Base-by-base conservation (phyloP, 2,113 vertebrate species). In the Rhinogobius similis region DNA sequence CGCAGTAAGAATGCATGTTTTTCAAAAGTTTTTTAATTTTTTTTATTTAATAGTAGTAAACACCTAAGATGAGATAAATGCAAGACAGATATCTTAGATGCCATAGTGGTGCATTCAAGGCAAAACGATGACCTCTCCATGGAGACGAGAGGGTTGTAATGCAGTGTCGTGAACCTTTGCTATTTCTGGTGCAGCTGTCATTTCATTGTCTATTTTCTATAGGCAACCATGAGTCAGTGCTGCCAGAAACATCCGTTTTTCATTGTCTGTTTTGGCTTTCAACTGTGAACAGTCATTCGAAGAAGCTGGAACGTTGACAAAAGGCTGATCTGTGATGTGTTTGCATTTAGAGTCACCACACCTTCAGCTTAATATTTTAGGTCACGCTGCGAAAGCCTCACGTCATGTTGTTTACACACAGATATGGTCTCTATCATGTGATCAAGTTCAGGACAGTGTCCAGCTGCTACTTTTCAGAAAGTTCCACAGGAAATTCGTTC, bases 321-420 rank as follows among this genome's bases (percentile, higher is more conserved):
- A 86, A 62, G 80, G 77, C 67, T 74, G 16, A 68, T 53, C 41
- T 70, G 39, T 43, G 69, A 76, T 65, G 16, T 82, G 73, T 87
- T 78, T 84, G 65, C 21, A 0, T 53, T 83, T 72, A 43, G 20
- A 41, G 32, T 36, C 24, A 71, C 81, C 85, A 86, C 88, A 76
- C 86, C 78, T 73, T 32, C 1, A 32, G 23, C 12, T 13, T 50
- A 41, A 11, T 9, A 27, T 46, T 53, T 68, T 29, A 26, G 5
- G 18, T 16, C 55, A 73, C n/a, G n/a, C 21, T 71, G 52, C 68
- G 24, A 18, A 38, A 13, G 14, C 7, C 16, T 36, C 10, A 14
- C 2, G 9, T 29, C 2, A 44, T 67, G 12, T 43, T 65, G 46
- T 73, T 72, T 73, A 10, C 46, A 3, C 14, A 44, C 18, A 13